Conservation (phyloP, 2,888 invertebrate genomes). For the Heteromurus nitidus region DNA sequence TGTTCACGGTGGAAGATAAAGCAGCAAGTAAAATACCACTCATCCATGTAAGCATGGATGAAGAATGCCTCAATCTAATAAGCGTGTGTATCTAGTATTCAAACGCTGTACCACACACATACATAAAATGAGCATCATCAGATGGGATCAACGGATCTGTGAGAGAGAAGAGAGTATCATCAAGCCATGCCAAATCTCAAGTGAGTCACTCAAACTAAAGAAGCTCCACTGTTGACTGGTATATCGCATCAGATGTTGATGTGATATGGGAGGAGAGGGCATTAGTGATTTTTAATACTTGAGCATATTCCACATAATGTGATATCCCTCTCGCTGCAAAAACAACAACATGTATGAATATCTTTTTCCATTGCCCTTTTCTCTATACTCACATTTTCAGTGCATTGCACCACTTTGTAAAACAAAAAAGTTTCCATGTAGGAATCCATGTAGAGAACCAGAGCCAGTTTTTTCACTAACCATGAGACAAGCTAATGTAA, state of each 20-base stretch:
- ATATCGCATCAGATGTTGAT: neutral
- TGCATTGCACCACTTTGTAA: constrained; percentile 39
- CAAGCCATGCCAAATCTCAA: constrained; percentile 53
- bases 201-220: constrained; percentile 38
- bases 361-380: neutral
- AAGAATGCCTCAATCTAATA: constrained; percentile 26
- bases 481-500: constrained; percentile 21
- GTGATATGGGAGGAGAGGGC: constrained; percentile 8
- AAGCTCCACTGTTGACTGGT: constrained; percentile 45
- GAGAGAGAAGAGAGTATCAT: neutral
- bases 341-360: neutral
- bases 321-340: neutral
- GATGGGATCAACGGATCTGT: constrained; percentile 36
- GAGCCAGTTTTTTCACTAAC: constrained; percentile 13
- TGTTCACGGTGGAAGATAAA: constrained; percentile 31
- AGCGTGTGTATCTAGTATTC: neutral
- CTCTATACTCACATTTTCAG: neutral
- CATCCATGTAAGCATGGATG: constrained; percentile 47
- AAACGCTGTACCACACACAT: constrained; percentile 29
- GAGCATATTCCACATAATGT: neutral
- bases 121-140: constrained; percentile 37
- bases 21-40: constrained; percentile 51
- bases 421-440: constrained; percentile 46
- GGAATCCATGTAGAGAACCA: constrained; percentile 27
- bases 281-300: constrained; percentile 30